phyloP scores from a whole-genome alignment of 2,797 vertebrate species.

The Pantherophis alleghaniensis region DNA sequence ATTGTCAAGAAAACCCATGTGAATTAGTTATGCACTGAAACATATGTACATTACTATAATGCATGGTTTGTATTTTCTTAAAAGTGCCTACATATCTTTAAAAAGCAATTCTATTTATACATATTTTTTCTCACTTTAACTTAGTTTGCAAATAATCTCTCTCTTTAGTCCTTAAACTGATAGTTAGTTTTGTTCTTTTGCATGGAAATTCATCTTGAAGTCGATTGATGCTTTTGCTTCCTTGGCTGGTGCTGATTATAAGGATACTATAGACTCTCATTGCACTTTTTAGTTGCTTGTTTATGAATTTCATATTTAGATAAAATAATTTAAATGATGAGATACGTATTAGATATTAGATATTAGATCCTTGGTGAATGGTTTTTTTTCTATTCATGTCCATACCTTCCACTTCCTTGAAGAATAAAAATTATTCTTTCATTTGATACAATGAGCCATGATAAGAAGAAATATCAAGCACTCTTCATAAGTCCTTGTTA shows the following conservation, averaged over 20 bases:
- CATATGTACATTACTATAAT: background rate
- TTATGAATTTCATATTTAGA: conserved; percentile 3
- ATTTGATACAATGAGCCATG: background rate
- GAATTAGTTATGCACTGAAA: background rate
- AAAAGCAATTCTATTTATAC: background rate
- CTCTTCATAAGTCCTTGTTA: background rate
- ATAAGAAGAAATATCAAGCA: background rate
- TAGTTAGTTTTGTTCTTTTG: background rate
- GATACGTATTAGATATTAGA: background rate
- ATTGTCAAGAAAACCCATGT: background rate
- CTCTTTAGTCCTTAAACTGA: background rate
- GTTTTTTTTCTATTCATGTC: background rate
- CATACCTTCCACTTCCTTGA: accelerated
- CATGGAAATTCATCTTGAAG: conserved; percentile 25
- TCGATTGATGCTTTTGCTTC: conserved; percentile 3
- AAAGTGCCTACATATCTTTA: conserved; percentile 30
- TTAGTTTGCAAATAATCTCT: background rate
- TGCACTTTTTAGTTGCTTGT: background rate
- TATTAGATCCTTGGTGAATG: background rate
- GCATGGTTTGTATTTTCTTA: conserved; percentile 45
- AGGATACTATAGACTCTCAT: background rate
- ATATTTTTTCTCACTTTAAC: background rate
- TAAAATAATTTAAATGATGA: background rate
- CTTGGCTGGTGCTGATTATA: conserved; percentile 2
- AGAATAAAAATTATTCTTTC: background rate